phyloP scores from a whole-genome alignment of 1,140 invertebrate species.

The Drosophila burlai region DNA sequence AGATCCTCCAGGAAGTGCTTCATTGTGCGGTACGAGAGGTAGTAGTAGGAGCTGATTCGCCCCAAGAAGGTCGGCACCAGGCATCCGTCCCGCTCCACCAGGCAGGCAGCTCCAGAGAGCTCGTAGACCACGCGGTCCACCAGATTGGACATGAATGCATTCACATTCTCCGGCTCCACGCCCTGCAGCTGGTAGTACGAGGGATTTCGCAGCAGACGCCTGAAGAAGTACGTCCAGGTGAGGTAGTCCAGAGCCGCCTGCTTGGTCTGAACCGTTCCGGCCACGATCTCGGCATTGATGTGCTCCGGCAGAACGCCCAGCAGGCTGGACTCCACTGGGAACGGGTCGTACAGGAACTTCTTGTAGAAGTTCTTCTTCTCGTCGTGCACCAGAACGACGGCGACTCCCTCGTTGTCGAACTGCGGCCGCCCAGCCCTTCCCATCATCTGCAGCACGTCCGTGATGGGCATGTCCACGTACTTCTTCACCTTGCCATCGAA shows the following conservation, averaged over 20 bases:
- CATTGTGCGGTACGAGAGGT: slow-evolving; percentile 97
- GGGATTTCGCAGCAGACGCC: slow-evolving; percentile 97
- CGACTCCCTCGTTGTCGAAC: slow-evolving; percentile 97
- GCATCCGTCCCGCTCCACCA: slow-evolving; percentile 89
- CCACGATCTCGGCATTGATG: slow-evolving; percentile 98
- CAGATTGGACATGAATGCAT: slow-evolving; percentile 90
- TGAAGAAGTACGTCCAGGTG: slow-evolving; percentile 99
- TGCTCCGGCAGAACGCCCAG: slow-evolving; percentile 97
- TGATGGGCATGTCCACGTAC: slow-evolving; percentile 99
- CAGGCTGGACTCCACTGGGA: slow-evolving; percentile 98
- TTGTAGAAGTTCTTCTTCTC: slow-evolving; percentile 99
- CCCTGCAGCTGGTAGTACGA: slow-evolving; percentile 95
- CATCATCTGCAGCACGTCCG: slow-evolving; percentile 99
- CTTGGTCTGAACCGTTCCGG: slow-evolving; percentile 96
- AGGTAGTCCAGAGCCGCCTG: slow-evolving; percentile 98
- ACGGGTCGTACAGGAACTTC: slow-evolving; percentile 99
- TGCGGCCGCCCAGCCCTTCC: slow-evolving; percentile 97
- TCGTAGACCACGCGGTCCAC: slow-evolving; percentile 92
- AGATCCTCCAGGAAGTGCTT: slow-evolving; percentile 92
- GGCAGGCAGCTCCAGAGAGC: slow-evolving; percentile 91
- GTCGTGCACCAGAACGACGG: slow-evolving; percentile 98
- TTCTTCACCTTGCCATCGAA: slow-evolving; percentile 98
- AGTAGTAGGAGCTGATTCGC: slow-evolving; percentile 98
- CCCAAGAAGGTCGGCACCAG: slow-evolving; percentile 94
- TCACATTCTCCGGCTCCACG: slow-evolving; percentile 91